These are phyloP conservation scores for Macroglossus sobrinus DNA, from an alignment of 2,113 vertebrate species.

Conservation along the genomic window DNA sequence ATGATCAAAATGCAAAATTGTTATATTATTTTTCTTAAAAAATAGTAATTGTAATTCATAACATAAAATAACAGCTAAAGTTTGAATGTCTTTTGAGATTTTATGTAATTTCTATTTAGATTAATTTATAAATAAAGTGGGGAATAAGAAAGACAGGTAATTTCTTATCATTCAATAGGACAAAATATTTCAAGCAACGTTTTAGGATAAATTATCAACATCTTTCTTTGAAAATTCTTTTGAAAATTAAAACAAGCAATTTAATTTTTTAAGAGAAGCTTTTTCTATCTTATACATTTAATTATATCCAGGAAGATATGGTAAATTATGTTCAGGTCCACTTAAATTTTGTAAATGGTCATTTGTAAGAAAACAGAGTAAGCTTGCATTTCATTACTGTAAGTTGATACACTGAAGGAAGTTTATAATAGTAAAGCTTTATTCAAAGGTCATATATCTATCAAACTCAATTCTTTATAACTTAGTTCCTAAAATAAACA, in stretches of 20 bases:
- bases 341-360: neutral
- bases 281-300: neutral
- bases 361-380: neutral
- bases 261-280: neutral
- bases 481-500: neutral
- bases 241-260: neutral
- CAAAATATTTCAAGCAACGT: neutral
- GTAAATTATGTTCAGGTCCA: neutral
- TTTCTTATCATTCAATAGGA: neutral
- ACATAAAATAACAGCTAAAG: neutral
- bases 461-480: neutral
- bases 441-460: neutral
- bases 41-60: neutral
- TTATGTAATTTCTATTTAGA: constrained; percentile 7
- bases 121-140: constrained; percentile 54
- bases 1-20: neutral
- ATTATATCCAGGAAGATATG: neutral
- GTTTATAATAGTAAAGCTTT: neutral
- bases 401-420: neutral
- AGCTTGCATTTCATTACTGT: neutral
- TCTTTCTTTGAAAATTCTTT: neutral
- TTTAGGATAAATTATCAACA: neutral
- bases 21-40: neutral
- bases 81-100: neutral
- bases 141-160: constrained; percentile 6